These are phyloP conservation scores for Acanthosepion lycidas DNA, from an alignment of 2,888 invertebrate species.

Conservation along the genomic window DNA sequence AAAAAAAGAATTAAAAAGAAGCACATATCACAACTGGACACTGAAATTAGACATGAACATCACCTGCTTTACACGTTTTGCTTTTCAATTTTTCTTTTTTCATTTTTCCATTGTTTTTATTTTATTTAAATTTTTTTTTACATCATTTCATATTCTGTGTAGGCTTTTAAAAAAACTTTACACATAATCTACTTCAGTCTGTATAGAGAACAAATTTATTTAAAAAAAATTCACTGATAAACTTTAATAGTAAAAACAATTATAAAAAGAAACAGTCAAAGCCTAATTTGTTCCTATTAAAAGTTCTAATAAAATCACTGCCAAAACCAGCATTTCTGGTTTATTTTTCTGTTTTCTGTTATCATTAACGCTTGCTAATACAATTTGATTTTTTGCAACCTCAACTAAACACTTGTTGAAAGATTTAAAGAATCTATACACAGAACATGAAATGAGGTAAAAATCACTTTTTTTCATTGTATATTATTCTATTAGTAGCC, in stretches of 20 bases:
- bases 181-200: constrained; percentile 20
- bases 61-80: constrained; percentile 40
- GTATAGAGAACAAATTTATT: neutral
- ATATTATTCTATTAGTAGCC: neutral
- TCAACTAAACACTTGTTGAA: neutral
- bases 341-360: neutral
- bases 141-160: constrained; percentile 21
- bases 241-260: neutral
- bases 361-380: neutral
- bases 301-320: neutral
- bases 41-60: neutral
- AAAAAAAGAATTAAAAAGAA: constrained; percentile 13
- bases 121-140: neutral
- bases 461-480: neutral
- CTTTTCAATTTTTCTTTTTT: neutral
- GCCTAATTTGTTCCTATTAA: neutral
- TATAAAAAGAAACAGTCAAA: neutral
- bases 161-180: neutral
- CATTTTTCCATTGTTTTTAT: neutral
- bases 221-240: neutral
- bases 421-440: neutral
- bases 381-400: neutral
- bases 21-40: constrained; percentile 37
- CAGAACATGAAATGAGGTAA: constrained; percentile 33
- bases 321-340: neutral